These are phyloP conservation scores for Diabrotica undecimpunctata DNA, from an alignment of 1,140 invertebrate genomes.

Conservation along the genomic window DNA sequence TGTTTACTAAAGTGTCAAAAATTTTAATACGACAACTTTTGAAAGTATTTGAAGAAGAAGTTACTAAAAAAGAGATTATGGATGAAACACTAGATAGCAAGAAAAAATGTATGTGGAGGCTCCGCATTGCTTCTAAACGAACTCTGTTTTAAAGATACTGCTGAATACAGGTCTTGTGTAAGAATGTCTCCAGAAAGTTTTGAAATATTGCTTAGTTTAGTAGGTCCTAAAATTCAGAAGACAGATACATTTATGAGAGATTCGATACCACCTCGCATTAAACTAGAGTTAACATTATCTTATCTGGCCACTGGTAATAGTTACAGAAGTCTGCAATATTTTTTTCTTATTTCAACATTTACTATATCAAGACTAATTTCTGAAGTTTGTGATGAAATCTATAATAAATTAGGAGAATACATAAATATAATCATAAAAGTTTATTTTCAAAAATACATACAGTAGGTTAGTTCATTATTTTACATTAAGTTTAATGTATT, in stretches of 20 bases:
- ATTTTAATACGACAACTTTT: no score
- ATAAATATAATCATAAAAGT: conserved; percentile 1
- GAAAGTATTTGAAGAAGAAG: no score
- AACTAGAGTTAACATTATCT: conserved; percentile 33
- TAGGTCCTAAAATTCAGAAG: conserved; percentile 31
- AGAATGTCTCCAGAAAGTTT: conserved; percentile 17
- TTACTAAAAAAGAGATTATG: no score
- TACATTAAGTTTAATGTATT: no score
- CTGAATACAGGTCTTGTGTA: conserved; percentile 8
- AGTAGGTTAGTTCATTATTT: no score
- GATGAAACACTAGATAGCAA: no score
- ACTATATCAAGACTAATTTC: background rate
- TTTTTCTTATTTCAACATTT: conserved; percentile 1
- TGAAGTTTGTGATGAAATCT: conserved; percentile 11
- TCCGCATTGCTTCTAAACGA: no score
- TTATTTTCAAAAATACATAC: no score
- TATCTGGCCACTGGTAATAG: conserved; percentile 34
- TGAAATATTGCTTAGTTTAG: conserved; percentile 17
- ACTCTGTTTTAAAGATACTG: background rate
- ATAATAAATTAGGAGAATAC: conserved; percentile 5
- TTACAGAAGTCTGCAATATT: conserved; percentile 15
- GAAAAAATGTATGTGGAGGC: no score
- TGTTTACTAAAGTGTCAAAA: no score
- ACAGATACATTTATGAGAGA: conserved; percentile 34
- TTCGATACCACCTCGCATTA: conserved; percentile 28